These are phyloP conservation scores for Ivindomyrus marchei DNA, from an alignment of 2,113 vertebrate genomes.

Conservation along the genomic window DNA sequence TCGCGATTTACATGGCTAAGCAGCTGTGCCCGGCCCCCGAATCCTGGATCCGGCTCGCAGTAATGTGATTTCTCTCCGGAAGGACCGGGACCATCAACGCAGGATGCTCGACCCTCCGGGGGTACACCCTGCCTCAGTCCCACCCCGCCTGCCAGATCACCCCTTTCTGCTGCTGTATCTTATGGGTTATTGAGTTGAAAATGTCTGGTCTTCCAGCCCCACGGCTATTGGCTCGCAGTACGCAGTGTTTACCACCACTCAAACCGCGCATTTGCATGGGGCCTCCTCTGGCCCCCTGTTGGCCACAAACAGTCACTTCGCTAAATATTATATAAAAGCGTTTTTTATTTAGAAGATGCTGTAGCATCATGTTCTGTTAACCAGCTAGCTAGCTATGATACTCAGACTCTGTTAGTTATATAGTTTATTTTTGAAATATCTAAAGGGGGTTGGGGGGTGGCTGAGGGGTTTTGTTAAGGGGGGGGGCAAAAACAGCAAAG, in stretches of 20 bases:
- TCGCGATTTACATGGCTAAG: constrained; percentile 14
- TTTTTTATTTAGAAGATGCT: neutral
- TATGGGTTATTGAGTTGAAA: neutral
- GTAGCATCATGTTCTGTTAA: neutral
- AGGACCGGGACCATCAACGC: neutral
- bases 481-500: neutral
- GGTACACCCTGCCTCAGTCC: neutral
- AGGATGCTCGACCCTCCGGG: neutral
- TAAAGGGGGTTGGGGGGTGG: neutral
- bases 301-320: neutral
- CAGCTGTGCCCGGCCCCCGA: neutral
- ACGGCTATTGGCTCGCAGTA: neutral
- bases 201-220: neutral
- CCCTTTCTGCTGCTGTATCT: neutral
- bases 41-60: neutral
- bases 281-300: neutral
- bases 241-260: neutral
- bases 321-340: neutral
- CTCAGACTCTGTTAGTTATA: neutral
- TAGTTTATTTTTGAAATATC: neutral
- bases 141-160: neutral
- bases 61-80: constrained; percentile 14
- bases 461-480: neutral
- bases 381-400: neutral
- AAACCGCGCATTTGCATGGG: neutral